Evolutionary conservation across 2,888 invertebrate species (phyloP), one percentile per base, ranked within the genome.

Genomic region (Acronicta leporina): DNA sequence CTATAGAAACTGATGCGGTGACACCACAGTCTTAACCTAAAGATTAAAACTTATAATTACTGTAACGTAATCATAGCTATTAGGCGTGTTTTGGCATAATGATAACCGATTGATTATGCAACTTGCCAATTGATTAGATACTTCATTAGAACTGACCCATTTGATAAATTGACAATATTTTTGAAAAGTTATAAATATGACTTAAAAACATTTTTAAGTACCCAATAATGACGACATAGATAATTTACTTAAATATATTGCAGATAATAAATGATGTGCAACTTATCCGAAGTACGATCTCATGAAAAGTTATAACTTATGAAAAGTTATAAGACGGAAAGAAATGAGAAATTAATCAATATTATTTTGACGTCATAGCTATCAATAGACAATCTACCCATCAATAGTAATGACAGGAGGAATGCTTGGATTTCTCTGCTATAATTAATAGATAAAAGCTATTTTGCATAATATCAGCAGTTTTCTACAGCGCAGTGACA

Each of bases 1-100:
- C 84, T 82, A 83, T 83, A 83, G 87, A 86, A 87, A 88, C 84
- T 72, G 72, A 73, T 75, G 76, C 82, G 80, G 82, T 80, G 82
- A 74, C 83, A 86, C 83, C 80, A 77, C 75, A 30, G 58, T 56
- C 61, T 63, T 75, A 73, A 79, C 64, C 60, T 68, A 65, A 65
- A 69, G 73, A 75, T 75, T 78, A 61, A 73, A 61, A 63, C 55
- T 63, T 41, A 68, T 70, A 67, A 70, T 67, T 61, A 66, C 76
- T 27, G 66, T 63, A 73, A 66, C 63, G 57, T 69, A 76, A 78
- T 63, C 66, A 68, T 58, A 48, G 15, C 40, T 57, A 63, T 73
- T 67, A 65, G 41, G 47, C 64, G 50, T 68, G 62, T 72, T 63
- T 67, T 55, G 58, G 55, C 66, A 50, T 57, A 56, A 1, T 7